These are phyloP conservation scores for Patiria pectinifera DNA, from an alignment of 53 echinoderm and acorn worm species.

Conservation along the genomic window DNA sequence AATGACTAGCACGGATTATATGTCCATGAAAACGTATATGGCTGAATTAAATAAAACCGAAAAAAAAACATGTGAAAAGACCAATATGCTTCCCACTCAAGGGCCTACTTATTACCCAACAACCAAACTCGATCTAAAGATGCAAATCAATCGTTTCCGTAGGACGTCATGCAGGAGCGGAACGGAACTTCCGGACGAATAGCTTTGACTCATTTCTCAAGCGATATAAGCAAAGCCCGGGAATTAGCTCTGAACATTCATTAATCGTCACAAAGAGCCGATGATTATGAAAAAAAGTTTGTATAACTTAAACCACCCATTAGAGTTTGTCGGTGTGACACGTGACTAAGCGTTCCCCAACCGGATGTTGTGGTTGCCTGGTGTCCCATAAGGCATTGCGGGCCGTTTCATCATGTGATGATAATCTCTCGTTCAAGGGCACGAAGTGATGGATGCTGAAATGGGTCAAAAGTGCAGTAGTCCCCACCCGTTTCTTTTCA, in stretches of 20 bases:
- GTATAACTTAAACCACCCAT: conserved; percentile 5
- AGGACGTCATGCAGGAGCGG: background rate
- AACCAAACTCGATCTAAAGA: background rate
- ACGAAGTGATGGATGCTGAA: background rate
- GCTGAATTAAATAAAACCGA: too few relatives aligned
- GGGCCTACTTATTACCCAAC: too few relatives aligned
- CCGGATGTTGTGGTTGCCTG: conserved; percentile 51
- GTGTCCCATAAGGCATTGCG: conserved; percentile 40
- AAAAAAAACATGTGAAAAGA: too few relatives aligned
- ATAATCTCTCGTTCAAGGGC: background rate
- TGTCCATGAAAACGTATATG: too few relatives aligned
- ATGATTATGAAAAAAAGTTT: conserved; percentile 2
- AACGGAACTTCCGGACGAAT: background rate
- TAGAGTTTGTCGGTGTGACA: conserved; percentile 60
- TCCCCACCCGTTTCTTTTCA: too few relatives aligned
- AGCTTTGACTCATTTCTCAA: background rate
- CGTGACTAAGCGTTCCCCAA: conserved; percentile 41
- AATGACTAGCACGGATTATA: too few relatives aligned
- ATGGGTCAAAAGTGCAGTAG: too few relatives aligned
- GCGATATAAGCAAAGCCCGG: background rate
- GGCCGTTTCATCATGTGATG: conserved; percentile 20
- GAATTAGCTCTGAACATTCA: background rate
- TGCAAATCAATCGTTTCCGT: conserved; percentile 4
- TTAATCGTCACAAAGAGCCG: background rate
- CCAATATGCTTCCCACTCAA: too few relatives aligned